These are phyloP conservation scores for Spodoptera frugiperda DNA, from an alignment of 1,140 invertebrate species.

Conservation along the genomic window DNA sequence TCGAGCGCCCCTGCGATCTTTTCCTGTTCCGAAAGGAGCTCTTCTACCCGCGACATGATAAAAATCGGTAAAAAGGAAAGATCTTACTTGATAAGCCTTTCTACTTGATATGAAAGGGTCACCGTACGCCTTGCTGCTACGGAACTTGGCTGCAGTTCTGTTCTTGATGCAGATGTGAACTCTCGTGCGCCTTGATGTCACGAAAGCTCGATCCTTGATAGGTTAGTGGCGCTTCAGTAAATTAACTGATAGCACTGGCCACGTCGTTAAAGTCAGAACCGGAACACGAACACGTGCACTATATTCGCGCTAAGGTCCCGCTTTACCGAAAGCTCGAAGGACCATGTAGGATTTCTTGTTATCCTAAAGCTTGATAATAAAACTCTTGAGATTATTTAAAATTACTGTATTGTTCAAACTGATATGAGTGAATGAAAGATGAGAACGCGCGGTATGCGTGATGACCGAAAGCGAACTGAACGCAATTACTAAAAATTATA, in stretches of 20 bases:
- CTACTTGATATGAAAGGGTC: no score
- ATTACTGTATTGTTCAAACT: not conserved
- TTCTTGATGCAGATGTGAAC: no score
- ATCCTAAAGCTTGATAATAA: not conserved
- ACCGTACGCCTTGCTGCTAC: no score
- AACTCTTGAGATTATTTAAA: constrained; percentile 3
- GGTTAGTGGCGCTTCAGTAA: no score
- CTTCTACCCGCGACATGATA: no score
- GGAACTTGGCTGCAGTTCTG: no score
- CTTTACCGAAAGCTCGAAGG: constrained; percentile 8
- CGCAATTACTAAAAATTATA: not conserved
- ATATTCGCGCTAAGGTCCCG: not conserved
- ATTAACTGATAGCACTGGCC: not conserved
- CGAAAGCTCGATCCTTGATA: no score
- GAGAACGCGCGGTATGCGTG: not conserved
- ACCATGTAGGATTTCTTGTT: not conserved
- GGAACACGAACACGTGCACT: constrained; percentile 6
- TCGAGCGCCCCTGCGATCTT: no score
- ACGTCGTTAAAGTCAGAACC: not conserved
- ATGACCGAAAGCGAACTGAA: not conserved
- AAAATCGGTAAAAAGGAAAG: no score
- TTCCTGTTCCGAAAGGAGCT: no score
- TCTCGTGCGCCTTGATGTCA: no score
- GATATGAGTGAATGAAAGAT: not conserved
- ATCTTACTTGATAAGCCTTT: no score